Evolutionary conservation across 2,888 invertebrate species (phyloP), one percentile per base, ranked within the genome.

Genomic region (Cephus sareptanus): DNA sequence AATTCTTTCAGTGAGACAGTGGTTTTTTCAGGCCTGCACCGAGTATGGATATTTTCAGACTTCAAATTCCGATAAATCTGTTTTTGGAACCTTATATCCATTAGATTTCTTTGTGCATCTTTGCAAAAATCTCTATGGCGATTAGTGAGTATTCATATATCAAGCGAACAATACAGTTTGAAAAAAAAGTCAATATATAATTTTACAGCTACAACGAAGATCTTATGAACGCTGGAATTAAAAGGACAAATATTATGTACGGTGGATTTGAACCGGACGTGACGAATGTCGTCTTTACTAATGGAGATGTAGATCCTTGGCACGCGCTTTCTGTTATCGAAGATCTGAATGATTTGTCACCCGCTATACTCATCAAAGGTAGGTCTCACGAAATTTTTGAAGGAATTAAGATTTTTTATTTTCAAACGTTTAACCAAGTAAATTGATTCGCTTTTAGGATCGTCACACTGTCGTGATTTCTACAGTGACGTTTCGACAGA

Each of bases 41-140:
- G 97, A 98, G 92, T 97, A 94, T 90, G 97, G 97, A 77, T 97
- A 95, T 93, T 97, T 94, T 91, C 97, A 97, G 92, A 95, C 95
- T 3, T 95, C 96, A 0, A 93, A 92, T 80, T 93, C 94, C 15
- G 75, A 85, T 0, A 87, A 92, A 0, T 94, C 95, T 80, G 95
- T 95, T 0, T 96, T 96, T 92, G 94, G 94, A 23, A 91, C 89
- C 74, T 87, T 91, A 0, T 90, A 94, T 15, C 92, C 93, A 0
- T 76, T 94, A 30, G 91, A 92, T 74, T 94, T 92, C 87, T 94
- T 92, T 83, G 89, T 91, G 9, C 90, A 90, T 33, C 82, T 92
- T 69, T 94, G 94, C 83, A 82, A 81, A 11, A 92, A 90, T 81
- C 75, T 92, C 12, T 94, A 92, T 83, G 93, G 93, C 6, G 76